Evolutionary conservation across 2,113 vertebrate genomes (phyloP), one percentile per base, ranked within the genome.

Genomic region (Lipophrys pholis): DNA sequence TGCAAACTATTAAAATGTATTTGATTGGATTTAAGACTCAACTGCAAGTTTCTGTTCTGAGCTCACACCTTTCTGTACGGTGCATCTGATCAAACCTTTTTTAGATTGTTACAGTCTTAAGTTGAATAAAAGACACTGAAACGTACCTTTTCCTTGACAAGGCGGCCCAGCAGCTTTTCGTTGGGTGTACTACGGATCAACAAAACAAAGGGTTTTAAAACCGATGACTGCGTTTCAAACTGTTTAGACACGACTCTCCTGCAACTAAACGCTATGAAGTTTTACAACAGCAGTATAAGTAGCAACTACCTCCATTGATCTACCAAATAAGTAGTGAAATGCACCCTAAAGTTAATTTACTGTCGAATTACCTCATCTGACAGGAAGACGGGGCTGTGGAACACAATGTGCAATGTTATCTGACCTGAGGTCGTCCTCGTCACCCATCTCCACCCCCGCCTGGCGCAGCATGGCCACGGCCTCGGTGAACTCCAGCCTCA

Each of bases 381-480:
- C 39, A 40, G 6, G n/a, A 6, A 9, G n/a, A 42, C 21, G 7
- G 40, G 45, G 36, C 40, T 8, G 40, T 55, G 36, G 14, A 1
- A 6, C 0, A 35, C 11, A 35, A 6, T 1, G 7, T 50, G 49
- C 38, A 53, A 38, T 14, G 35, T 48, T 5, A 30, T 50, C 87
- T 80, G 87, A 99, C 98, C 98, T 99, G 72, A 99, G 95, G 81
- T 99, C 98, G 1, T 99, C 98, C 77, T 99, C 98, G 49, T 99
- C 97, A 0, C 96, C 97, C 96, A 99, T 99, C 89, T 99, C 97
- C 64, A 99, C 93, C 9, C 98, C 98, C 11, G 97, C 97, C 86
- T 96, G 94, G 1, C 69, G 93, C 50, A 99, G 95, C 95, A 99
- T 96, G 80, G 97, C 96, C 81, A 99, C 67, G 2, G 80, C 97